Evolutionary conservation across 92 coral and sea anemone species (phyloP).

Genomic region (Zoanthus sansibaricus): DNA sequence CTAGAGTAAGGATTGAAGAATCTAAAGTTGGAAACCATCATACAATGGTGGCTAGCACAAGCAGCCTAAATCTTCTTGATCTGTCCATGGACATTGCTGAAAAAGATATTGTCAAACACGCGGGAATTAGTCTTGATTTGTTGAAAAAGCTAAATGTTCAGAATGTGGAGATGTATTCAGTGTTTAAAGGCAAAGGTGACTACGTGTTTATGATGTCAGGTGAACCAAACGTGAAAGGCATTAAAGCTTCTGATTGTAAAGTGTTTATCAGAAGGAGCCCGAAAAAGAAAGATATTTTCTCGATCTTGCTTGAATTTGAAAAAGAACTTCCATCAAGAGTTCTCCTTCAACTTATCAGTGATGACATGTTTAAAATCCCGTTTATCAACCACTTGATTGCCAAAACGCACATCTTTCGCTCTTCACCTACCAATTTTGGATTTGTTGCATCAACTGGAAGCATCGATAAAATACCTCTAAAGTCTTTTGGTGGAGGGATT

Average conservation of each 20-base stretch:
- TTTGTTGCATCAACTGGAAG: conserved; percentile 97
- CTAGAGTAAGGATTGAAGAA: conserved; percentile 82
- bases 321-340: conserved; percentile 85
- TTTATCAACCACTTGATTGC: conserved; percentile 89
- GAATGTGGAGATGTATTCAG: conserved; percentile 93
- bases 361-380: conserved; percentile 85
- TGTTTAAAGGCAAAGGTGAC: conserved; percentile 89
- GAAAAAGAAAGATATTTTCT: conserved; percentile 78
- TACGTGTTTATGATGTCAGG: conserved; percentile 96
- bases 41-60: conserved; percentile 88
- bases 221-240: conserved; percentile 66
- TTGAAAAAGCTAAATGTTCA: conserved; percentile 71
- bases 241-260: conserved; percentile 78
- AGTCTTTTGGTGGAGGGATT: conserved; percentile 91
- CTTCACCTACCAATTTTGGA: conserved; percentile 84
- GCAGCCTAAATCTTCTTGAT: conserved; percentile 76
- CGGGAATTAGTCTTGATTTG: conserved; percentile 78
- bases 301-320: conserved; percentile 85
- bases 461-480: conserved; percentile 88
- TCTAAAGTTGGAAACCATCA: conserved; percentile 91
- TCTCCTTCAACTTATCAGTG: conserved; percentile 81
- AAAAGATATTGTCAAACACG: conserved; percentile 74
- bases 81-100: conserved; percentile 81
- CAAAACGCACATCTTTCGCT: conserved; percentile 82
- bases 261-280: conserved; percentile 91